These are phyloP conservation scores for Lepilemur septentrionalis DNA, from an alignment of 2,797 vertebrate species.

Conservation along the genomic window DNA sequence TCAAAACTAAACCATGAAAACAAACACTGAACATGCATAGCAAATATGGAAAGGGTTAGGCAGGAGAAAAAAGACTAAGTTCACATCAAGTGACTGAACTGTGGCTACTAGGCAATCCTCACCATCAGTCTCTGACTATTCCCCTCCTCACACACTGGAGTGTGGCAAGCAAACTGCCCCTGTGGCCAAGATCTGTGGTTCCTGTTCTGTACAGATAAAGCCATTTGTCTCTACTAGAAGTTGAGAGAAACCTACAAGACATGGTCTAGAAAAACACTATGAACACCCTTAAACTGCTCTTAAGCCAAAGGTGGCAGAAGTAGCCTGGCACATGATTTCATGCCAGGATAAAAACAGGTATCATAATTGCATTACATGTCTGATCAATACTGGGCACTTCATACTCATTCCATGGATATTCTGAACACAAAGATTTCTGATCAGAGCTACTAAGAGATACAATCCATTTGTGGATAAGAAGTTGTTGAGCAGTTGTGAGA, in stretches of 20 bases:
- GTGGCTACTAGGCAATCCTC: neutral
- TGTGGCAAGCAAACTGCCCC: neutral
- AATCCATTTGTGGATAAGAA: neutral
- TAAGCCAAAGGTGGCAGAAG: neutral
- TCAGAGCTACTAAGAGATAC: neutral
- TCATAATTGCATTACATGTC: neutral
- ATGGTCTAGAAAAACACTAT: neutral
- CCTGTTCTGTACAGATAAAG: neutral
- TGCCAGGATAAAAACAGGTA: neutral
- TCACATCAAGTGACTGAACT: neutral
- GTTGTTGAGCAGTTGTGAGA: neutral
- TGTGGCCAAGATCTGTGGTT: neutral
- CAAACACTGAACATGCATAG: neutral
- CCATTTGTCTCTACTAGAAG: neutral
- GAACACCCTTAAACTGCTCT: neutral
- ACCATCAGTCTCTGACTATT: neutral
- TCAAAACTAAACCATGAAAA: conserved; percentile 14
- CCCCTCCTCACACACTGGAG: neutral
- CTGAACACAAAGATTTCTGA: neutral
- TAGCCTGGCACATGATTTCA: neutral
- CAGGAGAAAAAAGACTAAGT: neutral
- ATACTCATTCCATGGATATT: neutral
- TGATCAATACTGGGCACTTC: neutral
- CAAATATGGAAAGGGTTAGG: neutral
- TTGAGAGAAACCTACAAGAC: neutral